phyloP scores from a whole-genome alignment of 2,797 vertebrate species.

The Astyanax mexicanus region DNA sequence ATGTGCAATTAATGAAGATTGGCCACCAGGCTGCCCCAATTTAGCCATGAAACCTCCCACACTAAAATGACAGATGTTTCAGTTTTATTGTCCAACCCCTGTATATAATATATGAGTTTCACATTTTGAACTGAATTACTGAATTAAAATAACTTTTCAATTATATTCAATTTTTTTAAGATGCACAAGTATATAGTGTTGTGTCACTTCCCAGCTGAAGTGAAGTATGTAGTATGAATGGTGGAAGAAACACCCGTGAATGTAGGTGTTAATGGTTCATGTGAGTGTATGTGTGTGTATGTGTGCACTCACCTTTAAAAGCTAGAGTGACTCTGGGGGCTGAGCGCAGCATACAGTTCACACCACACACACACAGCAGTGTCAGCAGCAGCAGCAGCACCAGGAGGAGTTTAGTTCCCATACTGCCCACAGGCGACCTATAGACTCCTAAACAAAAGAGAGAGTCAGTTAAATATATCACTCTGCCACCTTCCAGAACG shows the following conservation, averaged over 20 bases:
- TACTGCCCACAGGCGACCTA: slow-evolving; percentile 72
- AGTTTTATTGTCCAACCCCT: too few species aligned
- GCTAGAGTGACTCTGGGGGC: slow-evolving; percentile 79
- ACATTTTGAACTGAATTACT: too few species aligned
- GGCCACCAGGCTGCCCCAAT: too few species aligned
- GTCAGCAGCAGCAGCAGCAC: slow-evolving; percentile 77
- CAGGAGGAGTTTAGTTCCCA: slow-evolving; percentile 68
- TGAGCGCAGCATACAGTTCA: slow-evolving; percentile 74
- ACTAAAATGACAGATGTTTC: too few species aligned
- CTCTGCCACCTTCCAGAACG: slow-evolving; percentile 63
- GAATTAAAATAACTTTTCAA: too few species aligned
- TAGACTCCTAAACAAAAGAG: slow-evolving; percentile 76
- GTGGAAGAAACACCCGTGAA: not conserved
- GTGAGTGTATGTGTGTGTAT: slow-evolving; percentile 37
- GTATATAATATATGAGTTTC: too few species aligned
- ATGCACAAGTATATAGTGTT: too few species aligned
- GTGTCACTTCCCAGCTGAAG: too few species aligned
- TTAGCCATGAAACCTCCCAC: too few species aligned
- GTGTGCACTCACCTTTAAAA: slow-evolving; percentile 78
- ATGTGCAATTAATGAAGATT: too few species aligned
- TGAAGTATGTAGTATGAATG: too few species aligned
- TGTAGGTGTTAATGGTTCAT: not conserved
- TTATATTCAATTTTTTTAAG: too few species aligned
- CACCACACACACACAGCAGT: slow-evolving; percentile 74
- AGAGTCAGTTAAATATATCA: slow-evolving; percentile 47